Conservation (phyloP, 92 coral and sea anemone genomes). For the Micromussa lordhowensis region DNA sequence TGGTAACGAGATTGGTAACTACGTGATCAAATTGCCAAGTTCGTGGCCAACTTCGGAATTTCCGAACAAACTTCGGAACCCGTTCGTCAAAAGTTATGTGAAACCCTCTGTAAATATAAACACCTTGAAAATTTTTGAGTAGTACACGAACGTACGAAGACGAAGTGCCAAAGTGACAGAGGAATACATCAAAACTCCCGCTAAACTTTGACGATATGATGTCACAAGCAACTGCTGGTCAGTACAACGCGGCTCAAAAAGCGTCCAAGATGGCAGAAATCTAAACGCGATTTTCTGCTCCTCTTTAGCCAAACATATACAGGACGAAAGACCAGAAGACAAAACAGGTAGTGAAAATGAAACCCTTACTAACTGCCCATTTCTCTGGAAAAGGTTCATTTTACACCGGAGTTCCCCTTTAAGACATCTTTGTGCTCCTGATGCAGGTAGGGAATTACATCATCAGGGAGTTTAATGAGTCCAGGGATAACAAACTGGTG, state of each 20-base stretch:
- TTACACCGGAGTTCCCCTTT: background rate
- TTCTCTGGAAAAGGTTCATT: background rate
- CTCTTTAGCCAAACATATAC: background rate
- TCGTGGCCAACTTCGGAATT: too few relatives aligned
- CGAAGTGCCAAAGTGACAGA: background rate
- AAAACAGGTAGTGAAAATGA: background rate
- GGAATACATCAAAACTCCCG: background rate
- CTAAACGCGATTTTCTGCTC: background rate
- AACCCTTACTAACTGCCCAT: background rate
- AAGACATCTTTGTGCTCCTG: too few relatives aligned
- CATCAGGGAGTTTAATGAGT: too few relatives aligned
- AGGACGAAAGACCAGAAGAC: background rate
- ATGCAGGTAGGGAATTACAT: too few relatives aligned
- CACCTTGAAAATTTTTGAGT: too few relatives aligned
- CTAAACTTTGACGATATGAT: background rate
- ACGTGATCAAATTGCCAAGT: too few relatives aligned
- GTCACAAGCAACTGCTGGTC: background rate
- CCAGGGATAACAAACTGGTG: too few relatives aligned
- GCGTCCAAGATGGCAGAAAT: background rate
- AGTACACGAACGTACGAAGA: too few relatives aligned
- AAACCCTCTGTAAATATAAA: too few relatives aligned
- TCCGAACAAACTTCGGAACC: too few relatives aligned
- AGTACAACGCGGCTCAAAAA: background rate
- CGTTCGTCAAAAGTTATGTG: too few relatives aligned
- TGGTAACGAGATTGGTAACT: too few relatives aligned